Evolutionary conservation across 2,113 vertebrate genomes (phyloP), one percentile per base, ranked within the genome.

Genomic region (Fulica atra): DNA sequence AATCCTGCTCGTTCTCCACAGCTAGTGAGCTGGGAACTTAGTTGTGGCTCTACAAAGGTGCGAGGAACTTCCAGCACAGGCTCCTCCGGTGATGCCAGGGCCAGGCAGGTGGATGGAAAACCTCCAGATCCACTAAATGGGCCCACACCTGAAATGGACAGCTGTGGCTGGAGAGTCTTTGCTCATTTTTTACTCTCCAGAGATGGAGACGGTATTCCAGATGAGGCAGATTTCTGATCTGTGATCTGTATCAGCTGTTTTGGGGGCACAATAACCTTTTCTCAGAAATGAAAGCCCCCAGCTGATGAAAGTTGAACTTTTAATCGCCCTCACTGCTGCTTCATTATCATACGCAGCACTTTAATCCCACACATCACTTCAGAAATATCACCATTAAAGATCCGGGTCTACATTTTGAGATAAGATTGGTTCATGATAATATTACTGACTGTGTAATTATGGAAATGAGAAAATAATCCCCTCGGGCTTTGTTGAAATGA

Each of bases 401-500:
- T 77, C 86, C 81, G 71, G 26, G 66, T 91, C 78, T 93, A 89
- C 12, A 13, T 93, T 96, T 81, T 60, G 38, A 95, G 94, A 96
- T 95, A 93, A 89, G 92, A 96, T 95, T 82, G 51, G 68, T 51
- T 91, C 2, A 1, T 54, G 92, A 96, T 93, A 96, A 72, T 91
- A 91, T 83, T 94, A 81, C 92, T 65, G 81, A 80, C 59, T 91
- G 50, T 79, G 82, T 94, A 95, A 86, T 96, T 96, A 96, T 96
- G 87, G 87, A 97, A 95, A 95, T 95, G 92, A 92, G 92, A 93
- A 96, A 88, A 94, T 48, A 95, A 95, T 88, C 72, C 77, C 91
- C 73, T 78, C 2, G 4, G 93, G 92, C 78, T 87, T 88, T 93
- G 38, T 71, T 79, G 88, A 82, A 96, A 96, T 96, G 81, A 87